Evolutionary conservation across 2,888 invertebrate genomes (phyloP), one percentile per base, ranked within the genome.

Genomic region (Plutella xylostella): DNA sequence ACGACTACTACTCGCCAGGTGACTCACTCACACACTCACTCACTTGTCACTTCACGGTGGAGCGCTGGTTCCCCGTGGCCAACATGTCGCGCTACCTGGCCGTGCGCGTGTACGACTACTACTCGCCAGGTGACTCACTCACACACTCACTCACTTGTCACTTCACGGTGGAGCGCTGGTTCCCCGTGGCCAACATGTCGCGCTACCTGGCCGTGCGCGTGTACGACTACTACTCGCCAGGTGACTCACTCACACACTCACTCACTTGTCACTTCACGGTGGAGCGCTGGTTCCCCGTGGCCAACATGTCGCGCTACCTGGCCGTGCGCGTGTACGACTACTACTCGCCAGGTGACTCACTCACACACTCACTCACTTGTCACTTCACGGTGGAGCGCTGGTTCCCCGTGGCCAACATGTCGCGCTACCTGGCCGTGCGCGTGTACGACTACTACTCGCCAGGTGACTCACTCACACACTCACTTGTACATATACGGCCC

Each of bases 1-100:
- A 96, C 74, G 97, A 98, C 80, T 97, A 96, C 71, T 97, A 97
- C 75, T 93, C 97, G 45, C 97, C 97, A 61, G 96, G 96, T 96
- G 74, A 73, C 69, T n/a, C n/a, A n/a, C n/a, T n/a, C n/a, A n/a
- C n/a, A n/a, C n/a, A n/a, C n/a, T n/a, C n/a, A n/a, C n/a, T n/a
- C n/a, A n/a, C n/a, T n/a, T n/a, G n/a, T n/a, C n/a, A 94, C 75
- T 94, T 97, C 69, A 94, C 95, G 1, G 89, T 97, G 45, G 96
- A 97, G 75, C 87, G 98, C 54, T 98, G 97, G 97, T 92, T 88
- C 77, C 97, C 97, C 0, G 96, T 97, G 3, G 97, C 97, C 41
- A 98, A 98, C 78, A 94, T 97, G 93, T 96, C 97, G 0, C 88
- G 95, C 38, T 96, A 94, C 73, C 87, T 97, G 55, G 91, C 95